These are phyloP conservation scores for Ptiloglossa arizonensis DNA, from an alignment of 1,140 invertebrate species.

Conservation along the genomic window DNA sequence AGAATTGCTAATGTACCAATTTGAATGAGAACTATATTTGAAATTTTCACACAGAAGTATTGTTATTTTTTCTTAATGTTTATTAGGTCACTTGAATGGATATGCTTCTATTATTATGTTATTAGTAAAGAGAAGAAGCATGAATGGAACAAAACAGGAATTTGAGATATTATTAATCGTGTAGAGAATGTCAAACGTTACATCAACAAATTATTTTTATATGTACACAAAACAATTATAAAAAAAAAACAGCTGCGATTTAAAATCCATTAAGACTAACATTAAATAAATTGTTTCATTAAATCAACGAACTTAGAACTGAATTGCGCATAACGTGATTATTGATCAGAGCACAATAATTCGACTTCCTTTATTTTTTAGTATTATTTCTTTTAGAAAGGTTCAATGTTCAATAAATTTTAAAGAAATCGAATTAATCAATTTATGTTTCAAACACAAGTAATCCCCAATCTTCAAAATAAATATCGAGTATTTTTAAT, in stretches of 20 bases:
- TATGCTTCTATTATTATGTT: conserved; percentile 61
- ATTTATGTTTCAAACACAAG: not conserved
- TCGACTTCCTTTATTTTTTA: conserved; percentile 15
- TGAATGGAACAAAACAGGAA: not conserved
- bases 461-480: conserved; percentile 5
- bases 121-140: conserved; percentile 27
- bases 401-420: not conserved
- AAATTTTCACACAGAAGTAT: conserved; percentile 35
- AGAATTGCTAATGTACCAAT: conserved; percentile 20
- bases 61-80: conserved; percentile 23
- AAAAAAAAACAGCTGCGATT: conserved; percentile 17
- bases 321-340: not conserved
- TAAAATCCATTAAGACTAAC: conserved; percentile 13
- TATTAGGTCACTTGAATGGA: conserved; percentile 62
- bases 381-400: not conserved
- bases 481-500: conserved; percentile 20
- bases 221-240: conserved; percentile 24
- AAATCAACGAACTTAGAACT: conserved; percentile 24
- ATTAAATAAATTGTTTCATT: conserved; percentile 31
- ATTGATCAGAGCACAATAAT: not conserved
- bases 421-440: conserved; percentile 9
- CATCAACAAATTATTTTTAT: conserved; percentile 41
- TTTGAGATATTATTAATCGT: not conserved
- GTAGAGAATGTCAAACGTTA: not conserved
- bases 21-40: conserved; percentile 7